These are phyloP conservation scores for Progne subis DNA, from an alignment of 2,113 vertebrate species.

Conservation along the genomic window DNA sequence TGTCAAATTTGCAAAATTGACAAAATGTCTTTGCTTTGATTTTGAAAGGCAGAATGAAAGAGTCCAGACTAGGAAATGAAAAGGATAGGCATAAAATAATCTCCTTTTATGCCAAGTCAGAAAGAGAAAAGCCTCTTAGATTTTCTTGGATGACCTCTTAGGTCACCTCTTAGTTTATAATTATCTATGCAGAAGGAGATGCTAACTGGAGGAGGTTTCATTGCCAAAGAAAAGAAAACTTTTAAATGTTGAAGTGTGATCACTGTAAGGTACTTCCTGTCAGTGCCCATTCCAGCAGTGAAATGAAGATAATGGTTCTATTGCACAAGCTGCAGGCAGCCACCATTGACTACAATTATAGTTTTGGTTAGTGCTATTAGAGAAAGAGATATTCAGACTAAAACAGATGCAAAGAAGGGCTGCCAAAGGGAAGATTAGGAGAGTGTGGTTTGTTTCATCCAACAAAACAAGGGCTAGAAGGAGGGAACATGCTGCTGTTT, in stretches of 20 bases:
- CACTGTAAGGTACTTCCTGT: neutral
- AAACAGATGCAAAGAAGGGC: slow-evolving; percentile 33
- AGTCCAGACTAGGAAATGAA: neutral
- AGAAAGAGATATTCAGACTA: slow-evolving; percentile 4
- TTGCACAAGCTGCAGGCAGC: neutral
- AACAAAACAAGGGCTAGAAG: neutral
- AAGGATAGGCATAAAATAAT: neutral
- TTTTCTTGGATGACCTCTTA: neutral
- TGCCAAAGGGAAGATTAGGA: slow-evolving; percentile 6
- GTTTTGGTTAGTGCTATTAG: neutral
- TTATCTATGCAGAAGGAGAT: neutral
- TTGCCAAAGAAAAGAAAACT: neutral
- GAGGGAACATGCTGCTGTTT: neutral
- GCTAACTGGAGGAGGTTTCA: neutral
- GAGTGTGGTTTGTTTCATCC: neutral
- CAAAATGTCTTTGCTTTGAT: neutral
- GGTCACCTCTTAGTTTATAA: neutral
- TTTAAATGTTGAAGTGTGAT: neutral
- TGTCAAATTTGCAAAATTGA: neutral
- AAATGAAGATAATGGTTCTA: neutral
- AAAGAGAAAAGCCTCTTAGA: neutral
- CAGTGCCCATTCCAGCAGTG: neutral
- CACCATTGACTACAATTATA: neutral
- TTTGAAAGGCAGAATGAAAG: neutral
- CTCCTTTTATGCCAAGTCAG: neutral